Evolutionary conservation across 1,140 invertebrate species (phyloP).

Genomic region (Steinernema khuongi): DNA sequence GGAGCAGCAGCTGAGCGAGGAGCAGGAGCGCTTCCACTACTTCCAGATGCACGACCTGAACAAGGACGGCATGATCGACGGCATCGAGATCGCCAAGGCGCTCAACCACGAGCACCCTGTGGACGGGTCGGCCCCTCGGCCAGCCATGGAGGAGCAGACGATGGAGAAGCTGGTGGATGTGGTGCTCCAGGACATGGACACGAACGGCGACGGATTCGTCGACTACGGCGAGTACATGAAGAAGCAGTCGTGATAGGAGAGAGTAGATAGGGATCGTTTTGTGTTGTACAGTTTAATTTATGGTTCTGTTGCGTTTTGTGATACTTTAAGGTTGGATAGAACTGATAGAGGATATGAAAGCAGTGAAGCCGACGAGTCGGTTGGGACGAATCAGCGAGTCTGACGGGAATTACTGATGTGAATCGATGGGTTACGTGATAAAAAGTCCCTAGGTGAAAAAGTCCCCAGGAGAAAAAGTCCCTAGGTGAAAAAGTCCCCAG

Average conservation of each 20-base stretch:
- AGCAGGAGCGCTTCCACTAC: constrained; percentile 38
- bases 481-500: no score
- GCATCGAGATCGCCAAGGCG: constrained; percentile 39
- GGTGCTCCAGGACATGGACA: constrained; percentile 30
- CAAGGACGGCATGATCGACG: constrained; percentile 38
- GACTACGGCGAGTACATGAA: constrained; percentile 39
- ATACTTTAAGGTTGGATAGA: no score
- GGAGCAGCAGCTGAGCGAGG: constrained; percentile 34
- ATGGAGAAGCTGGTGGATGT: constrained; percentile 29
- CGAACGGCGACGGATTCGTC: constrained; percentile 35
- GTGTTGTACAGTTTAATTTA: not conserved
- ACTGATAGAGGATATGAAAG: no score
- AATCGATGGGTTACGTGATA: no score
- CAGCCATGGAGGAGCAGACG: constrained; percentile 26
- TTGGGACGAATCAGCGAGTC: no score
- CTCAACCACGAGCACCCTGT: constrained; percentile 35
- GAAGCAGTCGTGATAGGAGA: constrained; percentile 18
- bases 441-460: no score
- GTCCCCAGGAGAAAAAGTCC: no score
- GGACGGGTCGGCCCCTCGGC: constrained; percentile 20
- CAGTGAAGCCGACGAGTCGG: no score
- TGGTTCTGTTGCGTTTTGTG: no score
- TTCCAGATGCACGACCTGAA: constrained; percentile 45
- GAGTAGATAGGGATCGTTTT: not conserved
- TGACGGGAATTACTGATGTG: no score